These are phyloP conservation scores for Lipophrys pholis DNA, from an alignment of 2,113 vertebrate genomes.

Conservation along the genomic window DNA sequence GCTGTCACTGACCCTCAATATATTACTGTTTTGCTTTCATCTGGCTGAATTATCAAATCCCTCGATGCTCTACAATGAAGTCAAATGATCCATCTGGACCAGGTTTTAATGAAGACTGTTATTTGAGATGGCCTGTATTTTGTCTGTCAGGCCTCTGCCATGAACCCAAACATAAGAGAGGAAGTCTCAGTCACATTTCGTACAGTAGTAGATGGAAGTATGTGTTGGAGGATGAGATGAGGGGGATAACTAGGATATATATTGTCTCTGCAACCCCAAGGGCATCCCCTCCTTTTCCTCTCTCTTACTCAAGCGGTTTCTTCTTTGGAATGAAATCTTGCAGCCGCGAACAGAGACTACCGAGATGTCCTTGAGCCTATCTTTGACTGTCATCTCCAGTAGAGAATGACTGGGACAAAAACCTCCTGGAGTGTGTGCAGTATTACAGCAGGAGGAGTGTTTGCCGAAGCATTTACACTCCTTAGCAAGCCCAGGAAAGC, in stretches of 20 bases:
- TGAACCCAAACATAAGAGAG: constrained; percentile 52
- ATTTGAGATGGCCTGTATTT: constrained; percentile 59
- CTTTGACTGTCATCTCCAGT: constrained; percentile 41
- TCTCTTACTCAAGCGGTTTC: constrained; percentile 19
- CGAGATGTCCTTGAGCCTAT: constrained; percentile 43
- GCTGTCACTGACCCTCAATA: constrained; percentile 35
- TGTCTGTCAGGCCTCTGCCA: constrained; percentile 38
- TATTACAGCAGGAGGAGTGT: constrained; percentile 12
- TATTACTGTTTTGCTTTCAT: constrained; percentile 65
- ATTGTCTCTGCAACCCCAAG: constrained; percentile 29
- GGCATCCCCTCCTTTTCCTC: constrained; percentile 27
- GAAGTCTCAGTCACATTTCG: constrained; percentile 35
- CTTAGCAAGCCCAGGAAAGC: constrained; percentile 1
- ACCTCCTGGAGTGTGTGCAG: constrained; percentile 36
- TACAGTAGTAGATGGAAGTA: constrained; percentile 22
- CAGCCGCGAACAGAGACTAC: constrained; percentile 16
- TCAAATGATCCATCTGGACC: constrained; percentile 47
- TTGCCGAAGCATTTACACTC: constrained; percentile 17
- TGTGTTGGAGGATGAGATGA: constrained; percentile 6
- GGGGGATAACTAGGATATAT: constrained; percentile 36
- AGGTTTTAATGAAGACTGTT: constrained; percentile 52
- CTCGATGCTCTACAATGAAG: constrained; percentile 32
- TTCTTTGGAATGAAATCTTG: constrained; percentile 17
- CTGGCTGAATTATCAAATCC: constrained; percentile 55
- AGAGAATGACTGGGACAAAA: constrained; percentile 25